These are phyloP conservation scores for Leptosomus discolor DNA, from an alignment of 2,113 vertebrate species.

Conservation along the genomic window DNA sequence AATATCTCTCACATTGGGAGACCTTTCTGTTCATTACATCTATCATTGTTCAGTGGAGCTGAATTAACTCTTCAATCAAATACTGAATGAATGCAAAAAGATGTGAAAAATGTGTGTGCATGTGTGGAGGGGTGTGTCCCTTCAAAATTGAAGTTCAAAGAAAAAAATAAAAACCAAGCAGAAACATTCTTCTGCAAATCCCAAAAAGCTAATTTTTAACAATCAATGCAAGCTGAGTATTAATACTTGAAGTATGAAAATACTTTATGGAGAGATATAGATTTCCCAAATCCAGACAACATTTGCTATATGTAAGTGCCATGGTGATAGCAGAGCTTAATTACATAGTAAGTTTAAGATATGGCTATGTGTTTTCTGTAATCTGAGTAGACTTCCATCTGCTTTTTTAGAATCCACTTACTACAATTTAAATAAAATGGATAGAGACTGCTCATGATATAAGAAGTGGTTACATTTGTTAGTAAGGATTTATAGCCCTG, in stretches of 20 bases:
- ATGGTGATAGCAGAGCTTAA: neutral
- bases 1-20: constrained; percentile 38
- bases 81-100: constrained; percentile 36
- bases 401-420: neutral
- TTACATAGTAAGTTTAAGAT: neutral
- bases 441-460: neutral
- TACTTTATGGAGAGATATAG: neutral
- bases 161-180: neutral
- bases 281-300: neutral
- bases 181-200: neutral
- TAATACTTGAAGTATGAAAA: neutral
- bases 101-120: neutral
- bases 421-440: neutral
- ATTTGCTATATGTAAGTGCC: rapidly evolving
- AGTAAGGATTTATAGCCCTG: neutral
- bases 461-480: neutral
- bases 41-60: constrained; percentile 29
- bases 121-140: neutral
- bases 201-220: neutral
- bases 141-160: neutral
- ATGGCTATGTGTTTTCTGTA: neutral
- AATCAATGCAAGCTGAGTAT: neutral
- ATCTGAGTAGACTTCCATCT: neutral
- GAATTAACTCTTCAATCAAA: constrained; percentile 39
- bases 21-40: constrained; percentile 46